These are phyloP conservation scores for Leptobrachium ailaonicum DNA, from an alignment of 2,113 vertebrate genomes.

Conservation along the genomic window DNA sequence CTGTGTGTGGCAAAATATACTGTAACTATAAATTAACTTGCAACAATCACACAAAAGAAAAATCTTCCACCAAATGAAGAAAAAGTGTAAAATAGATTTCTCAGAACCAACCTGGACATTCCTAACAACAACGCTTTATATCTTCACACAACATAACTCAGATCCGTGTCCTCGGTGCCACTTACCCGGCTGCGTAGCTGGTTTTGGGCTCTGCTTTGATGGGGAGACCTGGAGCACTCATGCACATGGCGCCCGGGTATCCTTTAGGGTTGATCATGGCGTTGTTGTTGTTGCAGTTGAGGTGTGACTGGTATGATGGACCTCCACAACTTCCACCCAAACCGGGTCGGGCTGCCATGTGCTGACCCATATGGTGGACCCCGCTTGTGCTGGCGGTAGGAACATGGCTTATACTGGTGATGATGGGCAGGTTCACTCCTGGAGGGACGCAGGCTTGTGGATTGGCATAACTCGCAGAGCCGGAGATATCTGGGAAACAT, in stretches of 20 bases:
- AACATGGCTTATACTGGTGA: constrained; percentile 47
- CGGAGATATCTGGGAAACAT: constrained; percentile 94
- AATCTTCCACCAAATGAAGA: no score
- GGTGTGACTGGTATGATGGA: constrained; percentile 60
- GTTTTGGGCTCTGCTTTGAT: constrained; percentile 91
- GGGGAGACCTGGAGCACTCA: constrained; percentile 71
- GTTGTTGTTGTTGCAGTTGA: constrained; percentile 80
- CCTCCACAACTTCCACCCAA: constrained; percentile 62
- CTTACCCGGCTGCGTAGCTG: constrained; percentile 91
- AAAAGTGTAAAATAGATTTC: no score
- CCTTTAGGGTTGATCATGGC: constrained; percentile 77
- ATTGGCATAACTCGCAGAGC: constrained; percentile 69
- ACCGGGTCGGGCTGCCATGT: constrained; percentile 64
- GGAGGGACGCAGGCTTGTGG: constrained; percentile 67
- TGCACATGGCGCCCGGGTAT: constrained; percentile 75
- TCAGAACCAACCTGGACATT: no score
- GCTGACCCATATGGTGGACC: constrained; percentile 64
- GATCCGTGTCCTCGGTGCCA: constrained; percentile 20
- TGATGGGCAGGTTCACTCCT: constrained; percentile 47
- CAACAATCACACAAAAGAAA: no score
- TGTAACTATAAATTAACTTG: no score
- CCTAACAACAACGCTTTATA: no score
- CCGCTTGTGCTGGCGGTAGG: constrained; percentile 59
- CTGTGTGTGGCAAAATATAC: no score
- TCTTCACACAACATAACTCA: no score